phyloP scores from a whole-genome alignment of 1,140 invertebrate genomes.

The Himalopsyche phryganea region DNA sequence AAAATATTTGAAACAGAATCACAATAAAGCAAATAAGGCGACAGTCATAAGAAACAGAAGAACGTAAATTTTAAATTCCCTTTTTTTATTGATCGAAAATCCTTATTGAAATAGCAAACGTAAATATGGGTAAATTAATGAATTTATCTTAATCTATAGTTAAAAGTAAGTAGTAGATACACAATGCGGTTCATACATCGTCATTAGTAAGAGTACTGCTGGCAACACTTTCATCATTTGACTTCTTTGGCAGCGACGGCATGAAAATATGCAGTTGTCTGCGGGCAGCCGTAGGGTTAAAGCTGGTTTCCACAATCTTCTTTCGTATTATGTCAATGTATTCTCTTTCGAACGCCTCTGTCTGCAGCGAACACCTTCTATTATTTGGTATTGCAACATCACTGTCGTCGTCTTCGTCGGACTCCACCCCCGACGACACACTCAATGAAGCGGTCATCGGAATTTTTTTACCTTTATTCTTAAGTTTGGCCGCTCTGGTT shows the following conservation, averaged over 20 bases:
- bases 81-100: no score
- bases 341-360: constrained; percentile 40
- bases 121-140: no score
- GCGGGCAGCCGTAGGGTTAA: constrained; percentile 39
- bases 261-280: constrained; percentile 67
- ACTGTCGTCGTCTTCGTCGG: constrained; percentile 4
- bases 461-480: constrained; percentile 10
- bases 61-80: no score
- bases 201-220: constrained; percentile 16
- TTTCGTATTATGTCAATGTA: constrained; percentile 48
- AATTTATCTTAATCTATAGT: no score
- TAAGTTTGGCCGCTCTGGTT: constrained; percentile 1
- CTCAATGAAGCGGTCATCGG: constrained; percentile 1
- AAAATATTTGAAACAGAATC: no score
- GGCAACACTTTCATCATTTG: constrained; percentile 20
- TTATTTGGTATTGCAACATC: neutral
- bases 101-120: no score
- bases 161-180: no score
- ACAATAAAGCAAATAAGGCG: no score
- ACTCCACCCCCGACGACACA: constrained; percentile 1
- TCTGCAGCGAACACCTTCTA: constrained; percentile 1
- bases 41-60: no score
- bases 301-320: constrained; percentile 38
- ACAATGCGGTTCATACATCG: constrained; percentile 1
- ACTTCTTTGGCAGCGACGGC: constrained; percentile 54